Evolutionary conservation across 2,888 invertebrate species (phyloP), one percentile per base, ranked within the genome.

Genomic region (Cheilosia vernalis): DNA sequence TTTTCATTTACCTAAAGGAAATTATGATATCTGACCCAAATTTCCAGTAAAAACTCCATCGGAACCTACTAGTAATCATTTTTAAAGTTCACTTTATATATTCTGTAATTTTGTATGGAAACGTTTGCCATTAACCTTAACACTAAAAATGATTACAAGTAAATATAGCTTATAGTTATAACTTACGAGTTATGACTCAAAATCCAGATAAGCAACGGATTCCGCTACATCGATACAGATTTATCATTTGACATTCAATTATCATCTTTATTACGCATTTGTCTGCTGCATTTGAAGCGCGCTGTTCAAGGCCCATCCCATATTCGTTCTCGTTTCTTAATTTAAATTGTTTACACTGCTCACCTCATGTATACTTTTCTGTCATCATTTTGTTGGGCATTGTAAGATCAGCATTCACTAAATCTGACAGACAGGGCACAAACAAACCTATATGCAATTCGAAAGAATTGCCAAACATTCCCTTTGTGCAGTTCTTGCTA

Each of bases 201-300:
- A 33, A 44, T 44, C 44, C 4, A 44, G 17, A 44, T 17, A 5
- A 42, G 4, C 15, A 2, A 19, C 17, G 13, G 10, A 51, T 21
- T 10, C 24, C 24, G 4, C 51, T 2, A 10, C 9, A 4, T 0
- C 4, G 1, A 19, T 27, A 47, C 56, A 42, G 56, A 81, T 77
- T 81, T 56, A 76, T 81, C 63, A 81, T 72, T 56, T 81, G 81
- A 85, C 85, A 85, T 77, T 85, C 81, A 85, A 81, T 81, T 81
- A 85, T 72, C 72, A 81, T 77, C 76, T 85, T 70, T 64, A 74
- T 79, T 84, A 80, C 66, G 53, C 42, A 63, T 79, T 73, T 83
- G 66, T 42, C 55, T 67, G 21, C 4, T 49, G 21, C 17, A 21
- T 21, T 49, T 44, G 60, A 61, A 27, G 56, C 27, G 51, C 70